Evolutionary conservation across 2,888 invertebrate species (phyloP), one percentile per base, ranked within the genome.

Genomic region (Catonia carolina): DNA sequence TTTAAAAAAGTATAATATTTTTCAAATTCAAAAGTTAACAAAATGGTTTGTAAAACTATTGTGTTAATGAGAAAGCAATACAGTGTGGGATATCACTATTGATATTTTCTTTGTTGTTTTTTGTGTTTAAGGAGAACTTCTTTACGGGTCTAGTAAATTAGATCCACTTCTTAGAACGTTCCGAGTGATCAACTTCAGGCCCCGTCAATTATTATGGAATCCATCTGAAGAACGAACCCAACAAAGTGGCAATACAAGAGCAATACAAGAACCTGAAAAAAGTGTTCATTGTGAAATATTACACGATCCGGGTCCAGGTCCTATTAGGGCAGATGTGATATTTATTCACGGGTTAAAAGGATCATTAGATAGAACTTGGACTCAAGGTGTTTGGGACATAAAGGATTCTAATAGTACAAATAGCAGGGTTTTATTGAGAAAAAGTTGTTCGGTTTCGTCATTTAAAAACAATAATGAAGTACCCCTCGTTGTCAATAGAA

Each of bases 301-400:
- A 12, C 64, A 70, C 58, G 67, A 68, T 53, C 71, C 71, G 1
- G 65, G 67, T 2, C 60, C 61, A 2, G 63, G 62, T 8, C 53
- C 55, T 15, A 59, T 63, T 4, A 59, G 61, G 2, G 79, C 79
- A 2, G 92, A 93, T 68, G 80, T 92, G 18, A 80, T 93, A 17
- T 89, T 93, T 67, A 81, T 92, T 0, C 92, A 93, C 67, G 92
- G 89, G 2, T 73, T 89, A 0, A 82, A 85, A 67, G 89, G 86
- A 0, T 89, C 89, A 0, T 75, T 86, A 27, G 80, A 82, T 52
- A 61, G 58, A 15, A 63, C 62, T 15, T 65, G 63, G 64, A 64
- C 61, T 31, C 64, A 63, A 52, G 63, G 63, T 18, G 39, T 56
- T 33, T 62, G 56, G 60, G 52, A 58, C 18, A 36, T 58, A 42